Base-by-base conservation (phyloP, 2,113 vertebrate species). In the Cricetomys ansorgei region DNA sequence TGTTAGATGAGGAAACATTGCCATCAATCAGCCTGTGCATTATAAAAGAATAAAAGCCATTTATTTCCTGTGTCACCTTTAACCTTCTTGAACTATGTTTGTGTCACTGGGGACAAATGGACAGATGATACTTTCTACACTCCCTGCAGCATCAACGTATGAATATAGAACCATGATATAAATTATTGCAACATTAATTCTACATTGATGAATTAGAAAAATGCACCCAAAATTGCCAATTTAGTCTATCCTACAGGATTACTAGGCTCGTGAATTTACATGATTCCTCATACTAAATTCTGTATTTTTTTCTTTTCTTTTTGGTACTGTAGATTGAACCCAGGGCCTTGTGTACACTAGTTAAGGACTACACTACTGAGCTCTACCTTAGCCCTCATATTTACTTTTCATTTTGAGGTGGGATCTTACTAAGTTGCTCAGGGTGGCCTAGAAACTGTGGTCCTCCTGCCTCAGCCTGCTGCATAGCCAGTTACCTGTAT, bases 111-210 rank as follows among this genome's bases (percentile, higher is more conserved):
- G 73, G 70, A 91, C 27, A 67, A 75, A 34, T 43, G n/a, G 70
- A 31, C 48, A 94, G 62, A 70, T 40, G 40, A 40, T 69, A 55
- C 8, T 76, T 34, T 86, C 34, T 40, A 57, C 34, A 16, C 7
- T 92, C 85, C 65, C 65, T 16, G 76, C 23, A 55, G 3, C 79
- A 79, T 83, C 62, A 76, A 81, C 25, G 89, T 48, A 57, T 80
- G 31, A 95, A 93, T 76, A 85, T 86, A 64, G 76, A 31, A 53
- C n/a, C 72, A 21, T 65, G 40, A 69, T 64, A 89, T 88, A 96
- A 84, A 91, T 45, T 94, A 65, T 59, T 45, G 59, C 15, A 62
- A 55, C 6, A 94, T 72, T 48, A 92, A 94, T 88, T 96, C 59
- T 87, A 48, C 27, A 73, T n/a, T 69, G 27, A 88, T 93, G 45